A percentile compares a stretch with the other conserved stretches of the same genome.
Evolutionary conservation across 2,888 invertebrate genomes (phyloP).

Genomic region (Trachelus stipa): DNA sequence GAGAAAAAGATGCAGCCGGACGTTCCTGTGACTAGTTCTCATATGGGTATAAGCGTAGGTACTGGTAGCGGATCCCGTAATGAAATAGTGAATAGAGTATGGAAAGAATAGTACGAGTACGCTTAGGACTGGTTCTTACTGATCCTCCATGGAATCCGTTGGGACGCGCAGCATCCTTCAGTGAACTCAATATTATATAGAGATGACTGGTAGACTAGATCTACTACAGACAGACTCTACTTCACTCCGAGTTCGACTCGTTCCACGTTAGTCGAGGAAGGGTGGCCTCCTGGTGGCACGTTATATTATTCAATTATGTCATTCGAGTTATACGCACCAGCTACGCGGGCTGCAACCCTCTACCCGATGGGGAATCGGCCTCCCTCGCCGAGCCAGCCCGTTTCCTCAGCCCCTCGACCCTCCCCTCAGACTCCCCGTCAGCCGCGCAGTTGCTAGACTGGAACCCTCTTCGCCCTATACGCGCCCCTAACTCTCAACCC

Average conservation of each 20-base stretch:
- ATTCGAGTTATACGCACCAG: conserved; percentile 60
- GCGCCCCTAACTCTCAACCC: conserved; percentile 42
- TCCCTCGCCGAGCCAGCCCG: neutral
- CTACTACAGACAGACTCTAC: neutral
- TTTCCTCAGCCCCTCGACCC: conserved; percentile 15
- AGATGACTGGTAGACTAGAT: neutral
- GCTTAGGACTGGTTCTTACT: neutral
- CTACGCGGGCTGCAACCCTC: conserved; percentile 24
- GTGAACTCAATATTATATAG: neutral
- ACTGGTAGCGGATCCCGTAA: neutral
- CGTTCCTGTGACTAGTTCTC: neutral
- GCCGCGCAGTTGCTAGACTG: neutral
- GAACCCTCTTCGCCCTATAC: conserved; percentile 29
- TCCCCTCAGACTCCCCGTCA: conserved; percentile 14
- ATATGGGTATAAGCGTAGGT: neutral
- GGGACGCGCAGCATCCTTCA: neutral
- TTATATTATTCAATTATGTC: conserved; percentile 67
- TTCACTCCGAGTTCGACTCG: neutral
- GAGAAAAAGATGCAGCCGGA: neutral
- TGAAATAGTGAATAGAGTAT: neutral
- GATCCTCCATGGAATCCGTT: neutral
- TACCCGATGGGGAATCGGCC: conserved; percentile 4
- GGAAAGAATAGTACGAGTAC: neutral
- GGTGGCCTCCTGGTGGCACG: conserved; percentile 42
- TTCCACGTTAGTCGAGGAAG: conserved; percentile 27